phyloP scores from a whole-genome alignment of 2,888 invertebrate species.

The Leptinotarsa juncta region DNA sequence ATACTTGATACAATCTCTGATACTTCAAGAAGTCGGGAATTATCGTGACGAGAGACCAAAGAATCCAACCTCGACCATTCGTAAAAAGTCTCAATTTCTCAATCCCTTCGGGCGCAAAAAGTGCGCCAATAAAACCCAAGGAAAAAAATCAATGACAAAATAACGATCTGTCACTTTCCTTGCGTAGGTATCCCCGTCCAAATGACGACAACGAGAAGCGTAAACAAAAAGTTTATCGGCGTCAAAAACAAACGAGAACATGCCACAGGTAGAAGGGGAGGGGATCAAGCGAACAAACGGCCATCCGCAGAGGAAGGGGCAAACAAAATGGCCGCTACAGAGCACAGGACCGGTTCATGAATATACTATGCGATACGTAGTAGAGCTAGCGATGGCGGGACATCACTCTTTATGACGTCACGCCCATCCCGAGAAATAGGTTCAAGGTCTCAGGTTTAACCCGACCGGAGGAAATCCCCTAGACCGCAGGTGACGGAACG shows the following conservation, averaged over 20 bases:
- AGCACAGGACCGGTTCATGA: background rate
- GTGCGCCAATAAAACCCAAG: background rate
- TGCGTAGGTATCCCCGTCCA: background rate
- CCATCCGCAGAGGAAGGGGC: background rate
- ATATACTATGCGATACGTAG: slow-evolving; percentile 5
- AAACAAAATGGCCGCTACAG: background rate
- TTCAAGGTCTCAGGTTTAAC: slow-evolving; percentile 39
- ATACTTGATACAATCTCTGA: too few species aligned
- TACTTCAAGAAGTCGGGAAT: too few species aligned
- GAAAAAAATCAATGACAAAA: slow-evolving; percentile 9
- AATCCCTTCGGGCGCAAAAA: background rate
- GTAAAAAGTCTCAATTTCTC: background rate
- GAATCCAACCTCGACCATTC: background rate
- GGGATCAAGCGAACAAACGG: background rate
- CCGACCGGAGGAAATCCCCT: slow-evolving; percentile 31
- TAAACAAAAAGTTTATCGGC: slow-evolving; percentile 17
- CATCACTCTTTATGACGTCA: slow-evolving; percentile 35
- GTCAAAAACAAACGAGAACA: slow-evolving; percentile 5
- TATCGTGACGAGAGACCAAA: background rate
- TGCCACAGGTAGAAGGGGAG: slow-evolving; percentile 1
- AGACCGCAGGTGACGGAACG: slow-evolving; percentile 25
- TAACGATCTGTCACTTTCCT: slow-evolving; percentile 12
- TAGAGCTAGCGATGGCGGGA: slow-evolving; percentile 24
- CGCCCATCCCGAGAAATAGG: slow-evolving; percentile 41
- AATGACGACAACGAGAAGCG: slow-evolving; percentile 6